Evolutionary conservation across 2,797 vertebrate species (phyloP), one percentile per base, ranked within the genome.

Genomic region (Macroramphosus scolopax): DNA sequence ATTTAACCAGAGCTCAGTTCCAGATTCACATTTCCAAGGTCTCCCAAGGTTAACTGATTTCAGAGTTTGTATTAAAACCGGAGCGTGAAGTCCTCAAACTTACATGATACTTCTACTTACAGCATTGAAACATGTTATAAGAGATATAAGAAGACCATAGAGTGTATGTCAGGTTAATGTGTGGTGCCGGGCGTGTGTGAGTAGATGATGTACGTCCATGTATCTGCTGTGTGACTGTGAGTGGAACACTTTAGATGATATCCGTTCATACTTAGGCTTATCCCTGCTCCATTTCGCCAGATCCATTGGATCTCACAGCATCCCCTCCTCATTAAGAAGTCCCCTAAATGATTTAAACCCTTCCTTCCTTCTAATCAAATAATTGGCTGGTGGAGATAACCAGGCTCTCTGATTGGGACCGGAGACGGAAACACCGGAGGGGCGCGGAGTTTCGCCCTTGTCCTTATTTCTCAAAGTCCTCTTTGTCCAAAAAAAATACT

Each of bases 311-410:
- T 81, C 64, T 64, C 63, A 53, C 46, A 63, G 48, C 55, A 57
- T 74, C 71, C 53, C 61, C 61, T 73, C 50, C 71, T 84, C 77
- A 83, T 88, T 85, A 89, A 48, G 55, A 78, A 74, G 64, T 68
- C 54, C 59, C 46, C 77, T 78, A 72, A 82, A 86, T 82, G 81
- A 81, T 77, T 82, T 71, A 82, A 84, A 80, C 75, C 60, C 70
- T 55, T 81, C 70, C 67, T 71, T 57, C 34, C 37, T n/a, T 80
- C 82, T 90, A 86, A 89, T 90, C 87, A 89, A 89, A 89, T 88
- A 89, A 90, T 89, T 87, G 83, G 77, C 80, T 78, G 59, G 79
- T 77, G 75, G 30, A 76, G 85, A 89, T 88, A 86, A 83, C 64
- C 37, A 51, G 30, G 39, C 61, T 67, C 33, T 68, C 52, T 75